A percentile compares a stretch with the other conserved stretches of the same genome.
Conservation (phyloP, 2,113 vertebrate genomes). For the Ochotona curzoniae region DNA sequence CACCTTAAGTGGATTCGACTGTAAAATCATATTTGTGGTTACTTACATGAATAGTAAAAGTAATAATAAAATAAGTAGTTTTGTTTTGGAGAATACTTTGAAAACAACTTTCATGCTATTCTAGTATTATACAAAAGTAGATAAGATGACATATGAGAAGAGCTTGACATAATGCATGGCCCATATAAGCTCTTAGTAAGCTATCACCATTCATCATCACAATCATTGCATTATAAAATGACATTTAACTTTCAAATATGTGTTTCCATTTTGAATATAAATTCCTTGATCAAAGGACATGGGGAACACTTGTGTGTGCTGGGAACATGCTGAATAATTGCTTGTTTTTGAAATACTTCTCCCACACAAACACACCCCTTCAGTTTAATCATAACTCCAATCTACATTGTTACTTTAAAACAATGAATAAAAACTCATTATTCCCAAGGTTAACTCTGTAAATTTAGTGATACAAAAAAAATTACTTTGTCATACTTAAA, state of each 20-base stretch:
- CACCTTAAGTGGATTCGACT: neutral
- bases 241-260: neutral
- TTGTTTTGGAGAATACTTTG: neutral
- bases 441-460: neutral
- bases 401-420: neutral
- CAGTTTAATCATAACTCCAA: neutral
- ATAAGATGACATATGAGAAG: neutral
- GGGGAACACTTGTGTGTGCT: neutral
- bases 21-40: neutral
- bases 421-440: neutral
- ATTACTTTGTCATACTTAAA: neutral
- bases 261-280: conserved; percentile 15
- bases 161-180: neutral
- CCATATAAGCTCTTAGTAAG: neutral
- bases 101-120: neutral
- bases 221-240: neutral
- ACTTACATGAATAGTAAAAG: neutral
- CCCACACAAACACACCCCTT: neutral
- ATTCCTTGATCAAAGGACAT: neutral
- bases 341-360: neutral
- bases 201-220: neutral
- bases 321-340: neutral
- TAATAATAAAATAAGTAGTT: neutral
- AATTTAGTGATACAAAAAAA: neutral
- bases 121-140: neutral